These are phyloP conservation scores for Apteryx owenii DNA, from an alignment of 2,113 vertebrate genomes.

Conservation along the genomic window DNA sequence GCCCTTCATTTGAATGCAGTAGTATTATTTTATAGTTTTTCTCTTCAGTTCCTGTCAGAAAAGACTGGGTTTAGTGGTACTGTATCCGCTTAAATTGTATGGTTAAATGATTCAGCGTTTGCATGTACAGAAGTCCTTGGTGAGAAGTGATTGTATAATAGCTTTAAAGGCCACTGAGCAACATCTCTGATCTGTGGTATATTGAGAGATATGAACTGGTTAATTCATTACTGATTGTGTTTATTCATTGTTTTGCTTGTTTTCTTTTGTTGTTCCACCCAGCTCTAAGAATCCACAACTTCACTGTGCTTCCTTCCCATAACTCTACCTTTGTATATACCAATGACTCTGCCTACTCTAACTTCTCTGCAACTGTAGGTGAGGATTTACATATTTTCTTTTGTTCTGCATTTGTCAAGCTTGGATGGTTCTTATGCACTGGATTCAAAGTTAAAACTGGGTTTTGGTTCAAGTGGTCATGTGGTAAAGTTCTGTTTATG, in stretches of 20 bases:
- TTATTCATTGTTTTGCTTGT: slow-evolving; percentile 69
- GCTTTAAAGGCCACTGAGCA: no score
- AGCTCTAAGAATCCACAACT: slow-evolving; percentile 95
- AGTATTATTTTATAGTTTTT: not conserved
- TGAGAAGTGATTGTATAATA: not conserved
- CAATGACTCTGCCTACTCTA: slow-evolving; percentile 99
- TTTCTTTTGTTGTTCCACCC: slow-evolving; percentile 79
- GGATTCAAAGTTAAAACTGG: not conserved
- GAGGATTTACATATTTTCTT: slow-evolving; percentile 76
- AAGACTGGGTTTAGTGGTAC: accelerated
- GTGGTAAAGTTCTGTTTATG: not conserved
- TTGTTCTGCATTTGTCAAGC: slow-evolving; percentile 26
- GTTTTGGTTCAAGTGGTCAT: not conserved
- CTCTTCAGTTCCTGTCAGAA: no score
- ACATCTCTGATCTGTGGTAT: no score
- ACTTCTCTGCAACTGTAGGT: slow-evolving; percentile 97
- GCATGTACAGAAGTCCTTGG: no score
- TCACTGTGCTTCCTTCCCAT: slow-evolving; percentile 95
- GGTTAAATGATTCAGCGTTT: not conserved
- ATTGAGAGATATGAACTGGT: slow-evolving; percentile 75
- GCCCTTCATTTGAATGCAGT: not conserved
- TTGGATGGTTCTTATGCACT: not conserved
- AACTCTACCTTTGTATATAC: slow-evolving; percentile 94
- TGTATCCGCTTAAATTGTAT: not conserved
- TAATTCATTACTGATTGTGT: not conserved